phyloP scores from a whole-genome alignment of 2,888 invertebrate species.

The Leucozona laternaria region DNA sequence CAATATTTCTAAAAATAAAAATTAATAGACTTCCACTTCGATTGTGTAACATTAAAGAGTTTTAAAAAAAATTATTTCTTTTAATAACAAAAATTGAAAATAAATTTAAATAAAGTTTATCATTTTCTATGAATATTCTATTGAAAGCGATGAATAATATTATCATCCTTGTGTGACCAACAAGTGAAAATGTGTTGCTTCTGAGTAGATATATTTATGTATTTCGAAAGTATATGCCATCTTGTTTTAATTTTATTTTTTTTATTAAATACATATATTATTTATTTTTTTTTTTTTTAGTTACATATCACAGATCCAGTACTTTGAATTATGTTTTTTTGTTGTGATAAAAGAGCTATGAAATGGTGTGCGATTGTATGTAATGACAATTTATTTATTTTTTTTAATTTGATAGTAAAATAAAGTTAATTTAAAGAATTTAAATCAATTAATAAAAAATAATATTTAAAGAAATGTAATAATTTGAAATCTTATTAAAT shows the following conservation, averaged over 20 bases:
- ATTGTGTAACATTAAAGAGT: constrained; percentile 29
- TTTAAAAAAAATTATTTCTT: constrained; percentile 35
- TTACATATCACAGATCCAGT: constrained; percentile 84
- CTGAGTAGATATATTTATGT: constrained; percentile 30
- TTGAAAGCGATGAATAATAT: not conserved
- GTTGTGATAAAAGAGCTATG: constrained; percentile 68
- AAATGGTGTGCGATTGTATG: constrained; percentile 50
- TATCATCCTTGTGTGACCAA: constrained; percentile 55
- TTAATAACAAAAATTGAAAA: constrained; percentile 4
- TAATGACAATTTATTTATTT: constrained; percentile 21
- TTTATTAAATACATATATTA: constrained; percentile 53
- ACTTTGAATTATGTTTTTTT: constrained; percentile 77
- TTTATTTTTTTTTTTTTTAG: constrained; percentile 76
- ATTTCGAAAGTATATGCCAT: constrained; percentile 64
- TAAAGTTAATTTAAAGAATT: not conserved
- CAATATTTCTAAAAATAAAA: constrained; percentile 37
- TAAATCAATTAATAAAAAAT: not conserved
- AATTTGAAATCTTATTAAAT: not conserved
- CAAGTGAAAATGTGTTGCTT: constrained; percentile 19
- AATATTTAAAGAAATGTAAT: not conserved
- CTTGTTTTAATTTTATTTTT: constrained; percentile 36
- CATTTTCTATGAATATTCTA: not conserved
- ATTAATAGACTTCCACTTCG: constrained; percentile 61
- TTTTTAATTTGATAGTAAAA: constrained; percentile 3
- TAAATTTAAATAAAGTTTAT: not conserved